Evolutionary conservation across 2,113 vertebrate genomes (phyloP), one percentile per base, ranked within the genome.

Genomic region (Phainopepla nitens): DNA sequence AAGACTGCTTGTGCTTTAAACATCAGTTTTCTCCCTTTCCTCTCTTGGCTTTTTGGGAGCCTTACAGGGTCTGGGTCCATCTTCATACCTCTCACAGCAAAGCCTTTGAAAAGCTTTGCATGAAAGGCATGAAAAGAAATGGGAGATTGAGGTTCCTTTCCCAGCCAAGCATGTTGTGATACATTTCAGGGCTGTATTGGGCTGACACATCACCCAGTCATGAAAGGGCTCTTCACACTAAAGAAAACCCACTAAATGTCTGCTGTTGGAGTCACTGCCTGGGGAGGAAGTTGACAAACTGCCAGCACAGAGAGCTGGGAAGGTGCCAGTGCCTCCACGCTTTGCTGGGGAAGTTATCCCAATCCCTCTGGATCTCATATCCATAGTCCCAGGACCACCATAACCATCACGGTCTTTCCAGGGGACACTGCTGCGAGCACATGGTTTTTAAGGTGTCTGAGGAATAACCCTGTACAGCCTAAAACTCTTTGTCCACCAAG

Each of bases 181-280:
- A 57, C 19, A 35, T 73, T 80, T 86, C 70, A 75, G 44, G 87
- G 82, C 70, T 35, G 21, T 72, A 12, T 27, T 13, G 31, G 23
- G 39, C 28, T 94, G 83, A 45, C 58, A 29, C 31, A 39, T 61
- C 31, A 7, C 53, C 68, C 19, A 5, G 82, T 85, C 72, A 87
- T 44, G 68, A 65, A 73, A 91, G 13, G 51, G 47, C 35, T 56
- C 36, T 60, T 51, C 36, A 35, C 11, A 5, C 61, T 66, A 31
- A 82, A 31, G 44, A 45, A 73, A 31, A 21, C 22, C 29, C 76
- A 70, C 49, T 50, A 58, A 77, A 33, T 28, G 29, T 72, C 65
- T 19, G 85, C 94, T 93, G 79, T 77, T 96, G 91, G 94, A 87
- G 82, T 82, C 94, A 89, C 89, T 49, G 11, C 12, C 71, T 21